These are phyloP conservation scores for Sebastes schlegelii DNA, from an alignment of 2,113 vertebrate species.

Conservation along the genomic window DNA sequence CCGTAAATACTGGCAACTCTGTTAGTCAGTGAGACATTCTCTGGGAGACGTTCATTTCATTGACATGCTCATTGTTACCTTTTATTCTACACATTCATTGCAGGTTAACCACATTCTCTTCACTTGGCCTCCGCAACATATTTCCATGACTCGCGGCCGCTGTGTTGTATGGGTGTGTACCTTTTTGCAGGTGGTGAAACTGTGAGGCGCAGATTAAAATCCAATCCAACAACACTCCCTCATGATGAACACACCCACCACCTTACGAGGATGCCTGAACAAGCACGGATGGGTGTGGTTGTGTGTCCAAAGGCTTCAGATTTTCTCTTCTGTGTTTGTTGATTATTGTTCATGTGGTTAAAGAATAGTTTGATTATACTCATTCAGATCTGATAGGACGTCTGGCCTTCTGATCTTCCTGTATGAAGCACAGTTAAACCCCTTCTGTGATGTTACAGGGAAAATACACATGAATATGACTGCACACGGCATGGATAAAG, in stretches of 20 bases:
- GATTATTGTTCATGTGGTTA: slow-evolving; percentile 9
- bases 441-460: neutral
- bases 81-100: slow-evolving; percentile 13
- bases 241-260: slow-evolving; percentile 52
- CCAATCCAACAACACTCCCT: slow-evolving; percentile 39
- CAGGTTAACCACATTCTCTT: slow-evolving; percentile 42
- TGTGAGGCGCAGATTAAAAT: slow-evolving; percentile 51
- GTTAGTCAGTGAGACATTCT: slow-evolving; percentile 1
- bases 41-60: neutral
- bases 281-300: slow-evolving; percentile 60
- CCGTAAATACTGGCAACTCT: neutral
- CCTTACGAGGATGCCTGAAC: slow-evolving; percentile 38
- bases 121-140: neutral
- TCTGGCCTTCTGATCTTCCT: neutral
- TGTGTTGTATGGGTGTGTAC: slow-evolving; percentile 63
- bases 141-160: slow-evolving; percentile 31
- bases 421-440: neutral
- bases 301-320: slow-evolving; percentile 32
- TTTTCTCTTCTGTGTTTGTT: slow-evolving; percentile 34
- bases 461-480: neutral
- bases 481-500: neutral
- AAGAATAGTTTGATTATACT: slow-evolving; percentile 25
- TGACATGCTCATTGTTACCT: slow-evolving; percentile 1
- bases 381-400: neutral
- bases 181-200: slow-evolving; percentile 58